Percentiles rank a stretch among this genome's conserved stretches.
phyloP scores from a whole-genome alignment of 2,797 vertebrate species.

The Melanotaenia pygmaea region DNA sequence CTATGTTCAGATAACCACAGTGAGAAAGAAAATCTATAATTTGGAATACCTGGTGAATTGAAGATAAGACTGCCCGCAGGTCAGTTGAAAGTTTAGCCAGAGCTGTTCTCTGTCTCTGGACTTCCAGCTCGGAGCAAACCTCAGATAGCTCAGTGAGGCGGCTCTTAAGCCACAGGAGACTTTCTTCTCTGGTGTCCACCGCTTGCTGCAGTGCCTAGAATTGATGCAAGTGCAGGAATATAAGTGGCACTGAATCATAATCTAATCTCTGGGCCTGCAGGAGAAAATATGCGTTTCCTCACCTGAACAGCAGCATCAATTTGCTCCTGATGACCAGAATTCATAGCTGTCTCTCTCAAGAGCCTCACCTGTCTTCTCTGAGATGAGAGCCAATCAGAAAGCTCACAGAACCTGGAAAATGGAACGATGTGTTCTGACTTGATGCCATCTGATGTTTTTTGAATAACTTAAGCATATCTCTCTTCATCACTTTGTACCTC shows the following conservation, averaged over 20 bases:
- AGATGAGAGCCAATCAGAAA: conserved; percentile 87
- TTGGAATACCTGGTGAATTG: conserved; percentile 85
- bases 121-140: conserved; percentile 87
- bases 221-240: conserved; percentile 13
- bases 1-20: background rate
- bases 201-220: conserved; percentile 84
- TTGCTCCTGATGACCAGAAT: conserved; percentile 80
- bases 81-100: conserved; percentile 86
- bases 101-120: conserved; percentile 84
- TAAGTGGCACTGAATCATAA: conserved; percentile 5
- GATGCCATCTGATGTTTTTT: background rate
- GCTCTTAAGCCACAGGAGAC: conserved; percentile 88
- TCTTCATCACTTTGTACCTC: conserved; percentile 76
- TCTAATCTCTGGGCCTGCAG: background rate
- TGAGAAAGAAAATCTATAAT: background rate
- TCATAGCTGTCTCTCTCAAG: conserved; percentile 76
- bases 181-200: conserved; percentile 82
- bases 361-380: conserved; percentile 83
- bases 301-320: conserved; percentile 83
- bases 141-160: conserved; percentile 84
- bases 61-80: conserved; percentile 82
- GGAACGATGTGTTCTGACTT: conserved; percentile 1
- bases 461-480: background rate
- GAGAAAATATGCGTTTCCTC: conserved; percentile 10
- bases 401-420: conserved; percentile 83